Evolutionary conservation across 2,113 vertebrate species (phyloP), one percentile per base, ranked within the genome.

Genomic region (Thomomys bottae): DNA sequence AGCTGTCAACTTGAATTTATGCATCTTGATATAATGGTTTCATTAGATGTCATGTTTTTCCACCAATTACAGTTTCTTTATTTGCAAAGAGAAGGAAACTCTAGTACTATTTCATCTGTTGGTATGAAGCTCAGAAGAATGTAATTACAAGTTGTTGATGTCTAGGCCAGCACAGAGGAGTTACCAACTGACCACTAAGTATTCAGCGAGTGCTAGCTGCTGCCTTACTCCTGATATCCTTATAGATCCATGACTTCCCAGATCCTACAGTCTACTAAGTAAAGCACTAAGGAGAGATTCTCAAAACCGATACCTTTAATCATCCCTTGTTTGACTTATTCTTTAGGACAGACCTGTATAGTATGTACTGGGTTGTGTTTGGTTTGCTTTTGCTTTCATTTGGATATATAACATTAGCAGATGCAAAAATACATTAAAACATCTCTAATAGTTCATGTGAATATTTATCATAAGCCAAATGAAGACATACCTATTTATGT

Each of bases 381-480:
- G 59, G 1, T 59, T 21, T 45, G 45, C 45, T 45, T 45, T 93
- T 77, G 2, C 68, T 68, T 92, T 92, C 77, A 85, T 92, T 84
- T 20, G 28, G 18, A 20, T 26, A 67, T 67, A 67, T 54, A 66
- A 63, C 8, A 42, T 59, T 32, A 75, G 14, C 18, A 89, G 73
- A 40, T 73, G 36, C 5, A 77, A 78, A 84, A 84, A 76, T 76
- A 4, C 40, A 66, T 20, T 45, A 81, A 81, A 93, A 70, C 87
- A 38, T 12, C 40, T 67, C 30, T 2, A 79, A 92, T 8, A 73
- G 9, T 4, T 77, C 9, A 77, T 59, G 7, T 57, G 77, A 90
- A 73, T 77, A 61, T 10, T 66, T 28, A 78, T 9, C 34, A 54
- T 83, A 67, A 92, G 40, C 8, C 42, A 21, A 73, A 79, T 70